These are phyloP conservation scores for Sciurus carolinensis DNA, from an alignment of 2,797 vertebrate genomes.

Conservation along the genomic window DNA sequence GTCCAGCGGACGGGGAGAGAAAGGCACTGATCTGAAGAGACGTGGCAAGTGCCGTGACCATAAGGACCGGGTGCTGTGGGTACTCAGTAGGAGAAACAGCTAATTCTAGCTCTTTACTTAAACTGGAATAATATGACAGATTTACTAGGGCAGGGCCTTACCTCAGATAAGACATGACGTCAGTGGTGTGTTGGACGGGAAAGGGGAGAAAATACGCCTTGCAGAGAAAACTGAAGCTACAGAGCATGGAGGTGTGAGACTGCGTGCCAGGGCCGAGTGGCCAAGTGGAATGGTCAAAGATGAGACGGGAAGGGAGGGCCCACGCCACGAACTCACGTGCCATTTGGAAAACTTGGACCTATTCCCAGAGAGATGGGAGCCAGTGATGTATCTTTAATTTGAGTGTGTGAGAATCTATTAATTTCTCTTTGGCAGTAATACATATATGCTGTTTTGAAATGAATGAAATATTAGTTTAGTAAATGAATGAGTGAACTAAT, in stretches of 20 bases:
- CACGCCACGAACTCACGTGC: accelerated
- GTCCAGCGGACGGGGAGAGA: too few relatives aligned
- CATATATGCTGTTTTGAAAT: neutral
- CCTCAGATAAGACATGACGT: too few relatives aligned
- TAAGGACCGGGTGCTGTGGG: neutral
- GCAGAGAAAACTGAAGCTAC: neutral
- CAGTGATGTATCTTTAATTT: neutral
- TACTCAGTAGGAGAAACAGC: accelerated
- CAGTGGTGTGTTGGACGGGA: neutral
- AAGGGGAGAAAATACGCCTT: neutral
- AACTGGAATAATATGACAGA: too few relatives aligned
- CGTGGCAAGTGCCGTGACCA: accelerated
- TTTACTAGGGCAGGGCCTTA: neutral
- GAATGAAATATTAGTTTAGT: neutral
- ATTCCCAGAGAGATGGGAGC: neutral
- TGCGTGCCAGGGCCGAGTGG: accelerated
- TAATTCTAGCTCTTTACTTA: neutral
- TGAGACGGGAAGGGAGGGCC: neutral
- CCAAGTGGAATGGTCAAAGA: too few relatives aligned
- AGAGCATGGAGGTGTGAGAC: neutral
- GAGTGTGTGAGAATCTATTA: neutral
- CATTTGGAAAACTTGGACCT: accelerated
- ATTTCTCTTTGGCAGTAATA: neutral
- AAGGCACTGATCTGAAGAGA: neutral
- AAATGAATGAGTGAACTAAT: neutral